Evolutionary conservation across 2,888 invertebrate genomes (phyloP), one percentile per base, ranked within the genome.

Genomic region (Eucera pruinosa): DNA sequence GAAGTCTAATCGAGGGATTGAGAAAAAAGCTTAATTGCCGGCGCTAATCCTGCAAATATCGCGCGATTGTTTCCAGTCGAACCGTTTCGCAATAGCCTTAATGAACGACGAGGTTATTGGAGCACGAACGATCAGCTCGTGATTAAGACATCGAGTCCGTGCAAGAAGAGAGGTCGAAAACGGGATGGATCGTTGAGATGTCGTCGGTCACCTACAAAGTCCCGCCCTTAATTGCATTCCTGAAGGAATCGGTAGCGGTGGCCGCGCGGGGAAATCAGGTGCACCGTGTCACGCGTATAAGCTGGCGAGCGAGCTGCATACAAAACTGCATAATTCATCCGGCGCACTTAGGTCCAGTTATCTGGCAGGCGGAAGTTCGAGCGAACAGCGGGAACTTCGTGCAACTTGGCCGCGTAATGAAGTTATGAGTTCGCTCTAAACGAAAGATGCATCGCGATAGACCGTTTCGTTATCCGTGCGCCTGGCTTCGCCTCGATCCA

Each of bases 191-290:
- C 50, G 13, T 33, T 15, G 13, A 1, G 15, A 18, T 13, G 58
- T 18, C 33, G 50, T 41, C 54, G 54, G 25, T 18, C 43, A 62
- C 25, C 58, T 27, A 54, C 62, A 73, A 74, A 71, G 60, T 57
- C 11, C 25, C 18, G 20, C 36, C n/a, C 69, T 86, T 90, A 89
- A 90, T 89, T 89, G 84, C 90, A 88, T 90, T 89, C 86, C 85
- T 81, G 80, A 76, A 77, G 76, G 79, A 82, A 79, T 83, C 82
- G 41, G 15, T 9, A 43, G 20, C 15, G 30, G 52, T 13, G 50
- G 20, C 45, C 57, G 33, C 23, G 64, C 45, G 30, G 45, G 47
- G 43, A 54, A 78, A 71, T 71, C 72, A 65, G 54, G 72, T 18
- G 55, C 15, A n/a, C 45, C 55, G 27, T 47, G 27, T 62, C 52